phyloP scores from a whole-genome alignment of 2,113 vertebrate genomes.

The Burhinus oedicnemus region DNA sequence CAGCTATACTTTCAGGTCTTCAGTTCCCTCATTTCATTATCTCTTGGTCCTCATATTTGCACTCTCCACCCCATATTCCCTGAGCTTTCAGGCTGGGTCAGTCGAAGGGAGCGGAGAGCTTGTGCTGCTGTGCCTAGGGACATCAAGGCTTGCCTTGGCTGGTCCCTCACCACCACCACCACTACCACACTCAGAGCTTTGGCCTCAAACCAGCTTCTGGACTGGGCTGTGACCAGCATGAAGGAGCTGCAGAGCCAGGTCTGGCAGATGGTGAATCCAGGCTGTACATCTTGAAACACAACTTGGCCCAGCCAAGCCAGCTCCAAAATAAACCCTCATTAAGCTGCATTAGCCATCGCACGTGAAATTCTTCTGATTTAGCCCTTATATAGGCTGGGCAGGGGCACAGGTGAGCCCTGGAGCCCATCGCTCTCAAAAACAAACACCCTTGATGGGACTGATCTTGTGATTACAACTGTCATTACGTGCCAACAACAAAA shows the following conservation, averaged over 20 bases:
- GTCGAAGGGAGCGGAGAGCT: not conserved
- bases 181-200: not conserved
- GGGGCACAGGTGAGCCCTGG: not conserved
- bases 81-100: not conserved
- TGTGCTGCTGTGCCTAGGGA: not conserved
- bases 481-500: not conserved
- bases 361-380: not conserved
- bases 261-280: conserved; percentile 3
- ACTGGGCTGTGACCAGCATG: not conserved
- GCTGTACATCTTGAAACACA: not conserved
- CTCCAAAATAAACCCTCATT: not conserved
- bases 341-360: not conserved
- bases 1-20: not conserved
- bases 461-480: not conserved
- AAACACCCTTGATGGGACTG: not conserved
- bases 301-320: not conserved
- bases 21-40: not conserved
- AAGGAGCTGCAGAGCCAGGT: not conserved
- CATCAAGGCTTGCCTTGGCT: not conserved
- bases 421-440: not conserved
- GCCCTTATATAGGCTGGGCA: not conserved
- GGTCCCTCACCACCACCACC: not conserved
- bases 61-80: not conserved
- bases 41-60: not conserved
- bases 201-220: not conserved